Evolutionary conservation across 2,797 vertebrate genomes (phyloP).

Genomic region (Clamator glandarius): DNA sequence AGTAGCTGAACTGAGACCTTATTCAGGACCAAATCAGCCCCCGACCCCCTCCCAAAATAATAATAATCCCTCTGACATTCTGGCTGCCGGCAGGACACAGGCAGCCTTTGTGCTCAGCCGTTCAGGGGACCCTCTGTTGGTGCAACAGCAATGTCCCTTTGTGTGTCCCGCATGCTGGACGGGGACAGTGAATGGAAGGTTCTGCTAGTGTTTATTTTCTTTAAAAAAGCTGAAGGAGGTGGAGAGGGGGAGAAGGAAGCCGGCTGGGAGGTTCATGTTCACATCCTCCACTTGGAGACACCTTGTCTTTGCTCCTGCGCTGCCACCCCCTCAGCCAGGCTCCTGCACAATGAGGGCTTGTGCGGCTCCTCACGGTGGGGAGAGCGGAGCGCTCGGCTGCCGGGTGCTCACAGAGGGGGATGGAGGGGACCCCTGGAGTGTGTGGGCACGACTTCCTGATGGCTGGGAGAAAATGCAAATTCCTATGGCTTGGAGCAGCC

Average conservation of each 20-base stretch:
- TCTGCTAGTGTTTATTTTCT: constrained; percentile 58
- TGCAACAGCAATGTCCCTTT: constrained; percentile 68
- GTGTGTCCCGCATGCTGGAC: constrained; percentile 21
- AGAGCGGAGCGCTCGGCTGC: background rate
- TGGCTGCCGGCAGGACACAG: constrained; percentile 51
- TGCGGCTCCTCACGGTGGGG: background rate
- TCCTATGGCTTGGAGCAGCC: background rate
- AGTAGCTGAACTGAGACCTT: constrained; percentile 60
- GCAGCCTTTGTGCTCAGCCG: constrained; percentile 55
- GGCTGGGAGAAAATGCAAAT: background rate
- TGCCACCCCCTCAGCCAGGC: background rate
- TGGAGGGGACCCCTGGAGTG: background rate
- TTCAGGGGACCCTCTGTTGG: constrained; percentile 31
- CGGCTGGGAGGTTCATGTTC: constrained; percentile 55
- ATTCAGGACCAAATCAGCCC: constrained; percentile 55
- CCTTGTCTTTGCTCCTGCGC: constrained; percentile 38
- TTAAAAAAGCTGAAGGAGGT: constrained; percentile 42
- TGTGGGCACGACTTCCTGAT: background rate
- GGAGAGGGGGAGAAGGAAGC: constrained; percentile 58
- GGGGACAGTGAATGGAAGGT: constrained; percentile 17
- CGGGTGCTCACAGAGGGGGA: background rate
- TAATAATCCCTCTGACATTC: constrained; percentile 58
- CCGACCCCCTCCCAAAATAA: constrained; percentile 63
- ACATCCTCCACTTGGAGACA: constrained; percentile 56
- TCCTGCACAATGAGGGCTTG: constrained; percentile 60